phyloP scores from a whole-genome alignment of 2,113 vertebrate species.

The Mastomys natalensis region DNA sequence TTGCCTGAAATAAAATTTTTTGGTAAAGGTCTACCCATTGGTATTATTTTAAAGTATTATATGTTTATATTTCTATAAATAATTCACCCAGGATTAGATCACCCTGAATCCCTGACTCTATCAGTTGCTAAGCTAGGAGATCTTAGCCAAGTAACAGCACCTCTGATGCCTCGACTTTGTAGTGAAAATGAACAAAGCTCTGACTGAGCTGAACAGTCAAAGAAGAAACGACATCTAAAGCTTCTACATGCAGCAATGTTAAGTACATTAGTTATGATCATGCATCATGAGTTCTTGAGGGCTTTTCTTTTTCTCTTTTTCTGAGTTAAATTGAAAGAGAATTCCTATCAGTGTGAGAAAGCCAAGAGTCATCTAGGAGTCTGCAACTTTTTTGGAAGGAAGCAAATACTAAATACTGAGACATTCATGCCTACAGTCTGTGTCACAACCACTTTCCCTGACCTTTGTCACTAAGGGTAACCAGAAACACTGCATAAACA shows the following conservation, averaged over 20 bases:
- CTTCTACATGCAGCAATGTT: background rate
- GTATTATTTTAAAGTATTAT: background rate
- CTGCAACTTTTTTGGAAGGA: conserved; percentile 1
- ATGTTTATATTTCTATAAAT: background rate
- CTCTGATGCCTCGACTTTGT: background rate
- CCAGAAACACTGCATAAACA: background rate
- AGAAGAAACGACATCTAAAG: background rate
- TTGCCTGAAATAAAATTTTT: conserved; percentile 18
- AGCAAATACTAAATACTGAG: background rate
- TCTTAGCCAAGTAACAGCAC: background rate
- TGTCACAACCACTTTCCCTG: conserved; percentile 9
- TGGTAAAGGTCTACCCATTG: conserved; percentile 15
- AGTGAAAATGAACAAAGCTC: conserved; percentile 38
- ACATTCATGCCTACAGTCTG: background rate
- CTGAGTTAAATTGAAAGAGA: background rate
- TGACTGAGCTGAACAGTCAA: conserved; percentile 1
- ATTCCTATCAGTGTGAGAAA: background rate
- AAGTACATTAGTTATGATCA: background rate
- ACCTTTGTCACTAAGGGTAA: conserved; percentile 23
- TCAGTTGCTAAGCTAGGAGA: background rate
- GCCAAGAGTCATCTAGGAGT: background rate
- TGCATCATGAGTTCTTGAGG: background rate
- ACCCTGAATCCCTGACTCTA: conserved; percentile 4
- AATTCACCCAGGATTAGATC: background rate
- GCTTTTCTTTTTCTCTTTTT: background rate